Base-by-base conservation (phyloP, 2,113 vertebrate species). In the Oplegnathus fasciatus region DNA sequence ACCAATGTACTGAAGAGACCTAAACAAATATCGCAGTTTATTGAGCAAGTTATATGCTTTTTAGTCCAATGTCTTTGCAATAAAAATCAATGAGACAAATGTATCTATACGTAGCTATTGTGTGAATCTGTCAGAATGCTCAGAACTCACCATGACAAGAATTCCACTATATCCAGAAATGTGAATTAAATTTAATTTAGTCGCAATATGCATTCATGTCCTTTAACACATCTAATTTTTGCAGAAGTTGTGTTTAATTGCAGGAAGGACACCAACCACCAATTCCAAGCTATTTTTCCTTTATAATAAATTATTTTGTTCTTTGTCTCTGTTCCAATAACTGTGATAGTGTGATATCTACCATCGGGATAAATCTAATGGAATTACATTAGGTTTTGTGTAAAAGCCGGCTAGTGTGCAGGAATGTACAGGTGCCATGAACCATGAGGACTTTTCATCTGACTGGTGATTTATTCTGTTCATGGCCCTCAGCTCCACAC, bases 381-480 rank as follows among this genome's bases (percentile, higher is more conserved):
- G 28, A 65, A 77, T 80, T 20, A 40, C 42, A 24, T 52, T 0
- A 54, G 17, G n/a, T 72, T 83, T 61, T 71, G 50, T n/a, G 17
- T 74, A 18, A 77, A 73, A 28, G 6, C 55, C 76, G 48, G 46
- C 44, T 57, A 1, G 52, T 28, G 26, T 20, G 20, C 58, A 75
- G 5, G 30, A 75, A 48, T 77, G 11, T 68, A 14, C 78, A 77
- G 42, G 28, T 80, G 58, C 54, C 71, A 28, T 65, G 69, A 82
- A 76, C 78, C 58, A 20, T 18, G 42, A 57, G 58, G 78, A 82
- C 11, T 52, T 86, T 80, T 46, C 48, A 55, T 67, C 74, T 79
- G 15, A 30, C 50, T 79, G 54, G 54, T 71, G 83, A 86, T 84
- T 74, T 79, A 84, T 85, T 89, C 60, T 80, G 80, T 60, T 66